phyloP scores from a whole-genome alignment of 2,113 vertebrate species.

The Lagenorhynchus albirostris region DNA sequence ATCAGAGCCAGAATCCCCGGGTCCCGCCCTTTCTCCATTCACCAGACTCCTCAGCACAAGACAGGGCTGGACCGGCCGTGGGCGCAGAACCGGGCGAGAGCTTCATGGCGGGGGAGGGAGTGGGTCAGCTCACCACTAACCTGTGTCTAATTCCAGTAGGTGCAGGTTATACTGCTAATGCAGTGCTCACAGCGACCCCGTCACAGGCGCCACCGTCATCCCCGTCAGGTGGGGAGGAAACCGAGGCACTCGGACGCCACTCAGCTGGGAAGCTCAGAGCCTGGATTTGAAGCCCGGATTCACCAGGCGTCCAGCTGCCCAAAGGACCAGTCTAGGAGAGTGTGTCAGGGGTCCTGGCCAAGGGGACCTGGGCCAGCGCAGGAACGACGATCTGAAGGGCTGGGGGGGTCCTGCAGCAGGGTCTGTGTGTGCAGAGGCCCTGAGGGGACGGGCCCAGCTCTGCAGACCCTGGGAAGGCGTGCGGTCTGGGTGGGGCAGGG shows the following conservation, averaged over 20 bases:
- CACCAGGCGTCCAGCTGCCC: neutral
- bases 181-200: neutral
- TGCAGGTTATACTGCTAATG: rapidly evolving
- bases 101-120: rapidly evolving
- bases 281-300: neutral
- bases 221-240: neutral
- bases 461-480: neutral
- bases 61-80: neutral
- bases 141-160: neutral
- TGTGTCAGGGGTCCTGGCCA: rapidly evolving
- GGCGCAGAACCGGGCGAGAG: neutral
- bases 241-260: neutral
- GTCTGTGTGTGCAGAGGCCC: neutral
- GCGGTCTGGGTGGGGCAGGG: neutral
- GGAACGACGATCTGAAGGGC: neutral
- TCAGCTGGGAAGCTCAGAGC: rapidly evolving
- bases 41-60: rapidly evolving
- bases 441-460: too few relatives aligned
- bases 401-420: neutral
- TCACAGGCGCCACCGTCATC: rapidly evolving
- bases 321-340: neutral
- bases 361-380: neutral
- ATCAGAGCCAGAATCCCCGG: neutral
- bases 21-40: too few relatives aligned
- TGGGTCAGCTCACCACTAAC: rapidly evolving